Conservation (phyloP, 1,140 invertebrate species). For the Euura saliciscinereae region DNA sequence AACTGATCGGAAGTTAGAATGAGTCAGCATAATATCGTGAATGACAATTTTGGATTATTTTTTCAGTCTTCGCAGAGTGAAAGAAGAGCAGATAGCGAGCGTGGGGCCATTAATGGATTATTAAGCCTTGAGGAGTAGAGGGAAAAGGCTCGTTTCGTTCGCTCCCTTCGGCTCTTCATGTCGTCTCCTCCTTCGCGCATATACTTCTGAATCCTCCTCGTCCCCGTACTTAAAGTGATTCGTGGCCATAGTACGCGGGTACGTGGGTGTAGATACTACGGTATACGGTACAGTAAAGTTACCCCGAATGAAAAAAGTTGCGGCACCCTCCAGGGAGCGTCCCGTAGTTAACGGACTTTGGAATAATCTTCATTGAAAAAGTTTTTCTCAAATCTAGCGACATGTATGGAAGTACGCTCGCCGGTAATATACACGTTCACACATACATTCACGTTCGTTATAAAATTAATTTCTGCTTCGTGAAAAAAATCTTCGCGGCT, state of each 20-base stretch:
- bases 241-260: constrained; percentile 15
- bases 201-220: not conserved
- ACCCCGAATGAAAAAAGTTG: constrained; percentile 58
- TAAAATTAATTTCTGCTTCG: no score
- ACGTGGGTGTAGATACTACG: constrained; percentile 23
- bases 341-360: constrained; percentile 52
- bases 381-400: constrained; percentile 53
- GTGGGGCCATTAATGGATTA: not conserved
- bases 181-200: constrained; percentile 21
- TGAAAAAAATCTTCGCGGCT: no score
- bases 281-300: constrained; percentile 41
- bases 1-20: no score
- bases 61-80: no score
- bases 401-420: constrained; percentile 16
- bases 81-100: not conserved
- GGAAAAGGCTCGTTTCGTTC: constrained; percentile 16
- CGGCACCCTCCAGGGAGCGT: constrained; percentile 48
- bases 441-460: no score
- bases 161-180: constrained; percentile 10
- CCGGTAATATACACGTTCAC: constrained; percentile 17
- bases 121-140: not conserved
- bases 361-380: constrained; percentile 60
- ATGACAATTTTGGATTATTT: no score
- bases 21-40: no score
- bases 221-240: no score